Base-by-base conservation (phyloP, 2,797 vertebrate species). In the Hoplostethus mediterraneus region DNA sequence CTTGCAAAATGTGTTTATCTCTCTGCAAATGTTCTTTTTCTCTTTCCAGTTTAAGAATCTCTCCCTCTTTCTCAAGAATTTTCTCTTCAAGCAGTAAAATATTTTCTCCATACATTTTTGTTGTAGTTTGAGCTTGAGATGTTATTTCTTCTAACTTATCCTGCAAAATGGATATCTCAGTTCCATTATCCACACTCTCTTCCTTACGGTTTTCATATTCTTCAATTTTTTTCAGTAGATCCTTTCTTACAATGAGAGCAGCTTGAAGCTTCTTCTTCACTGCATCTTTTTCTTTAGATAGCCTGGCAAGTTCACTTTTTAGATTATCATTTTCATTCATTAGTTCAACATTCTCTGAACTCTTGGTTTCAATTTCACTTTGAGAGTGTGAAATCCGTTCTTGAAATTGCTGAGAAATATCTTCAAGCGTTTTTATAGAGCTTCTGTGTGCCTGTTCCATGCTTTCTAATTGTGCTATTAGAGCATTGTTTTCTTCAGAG, bases 231-330 rank as follows among this genome's bases (percentile, higher is more conserved):
- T 94, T 95, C 77, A 96, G 72, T 48, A 97, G 87, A 13, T 98
- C 95, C 79, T 96, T 96, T 40, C 96, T 94, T 13, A 96, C 57
- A 25, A 96, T 56, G 31, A 97, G 85, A 0, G 95, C 95, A 2
- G 95, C 96, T 63, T 97, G 96, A 53, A 97, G 94, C 70, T 97
- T 98, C 87, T 95, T 97, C 87, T 94, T 97, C 17, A 93, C 40
- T 0, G 85, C 91, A 2, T 97, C 96, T 84, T 94, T 97, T 65
- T 97, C 96, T 88, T 96, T 96, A 0, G 79, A 80, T 10, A 92
- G 53, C 64, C 92, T 93, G 25, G 86, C 77, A 2, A 95, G 62
- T 31, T 94, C 90, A 1, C 58, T 16, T 85, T 90, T 92, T 6
- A 95, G 67, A 36, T 93, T 79, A 2, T 90, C 88, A 0, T 91